Evolutionary conservation across 2,888 invertebrate species (phyloP), one percentile per base, ranked within the genome.

Genomic region (Eilema griseolum): DNA sequence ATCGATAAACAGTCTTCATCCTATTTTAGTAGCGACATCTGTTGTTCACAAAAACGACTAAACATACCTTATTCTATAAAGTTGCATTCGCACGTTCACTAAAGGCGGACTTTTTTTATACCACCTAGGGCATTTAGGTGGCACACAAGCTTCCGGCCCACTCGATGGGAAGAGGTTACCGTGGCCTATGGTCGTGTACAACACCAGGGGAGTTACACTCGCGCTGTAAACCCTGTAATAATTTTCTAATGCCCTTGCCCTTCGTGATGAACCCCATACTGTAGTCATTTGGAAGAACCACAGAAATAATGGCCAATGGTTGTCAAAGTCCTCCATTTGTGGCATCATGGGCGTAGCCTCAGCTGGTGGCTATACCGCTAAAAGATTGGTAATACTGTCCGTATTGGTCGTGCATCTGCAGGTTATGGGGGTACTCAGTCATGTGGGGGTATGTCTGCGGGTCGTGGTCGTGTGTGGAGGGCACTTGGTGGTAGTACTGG

Each of bases 281-380:
- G 31, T 33, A 33, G 28, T 28, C 28, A 28, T 28, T 28, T 33
- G 31, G 31, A 33, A 33, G 8, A 16, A 16, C 3, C 41, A 7
- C 16, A 2, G 4, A 41, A 14, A 61, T 24, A 52, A 61, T 46
- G n/a, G 10, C 61, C 61, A 16, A 41, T n/a, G 62, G 66, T 11
- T 66, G 67, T 75, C 77, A 79, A 46, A 70, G 60, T 20, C 72
- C 72, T 66, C 79, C 79, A 14, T 75, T 67, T 26, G 69, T 70
- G 37, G 77, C 74, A 59, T 78, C 63, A 75, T 80, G 65, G 0
- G 65, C 71, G 33, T 78, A 78, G 69, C 80, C 89, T 92, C 93
- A 93, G 85, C 93, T 92, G 70, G 92, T 88, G 11, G 83, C 85
- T 28, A 90, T 87, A 67, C 89, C 83, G 63, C 82, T 90, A 71